Base-by-base conservation (phyloP, 2,888 invertebrate genomes). In the Celastrina argiolus region DNA sequence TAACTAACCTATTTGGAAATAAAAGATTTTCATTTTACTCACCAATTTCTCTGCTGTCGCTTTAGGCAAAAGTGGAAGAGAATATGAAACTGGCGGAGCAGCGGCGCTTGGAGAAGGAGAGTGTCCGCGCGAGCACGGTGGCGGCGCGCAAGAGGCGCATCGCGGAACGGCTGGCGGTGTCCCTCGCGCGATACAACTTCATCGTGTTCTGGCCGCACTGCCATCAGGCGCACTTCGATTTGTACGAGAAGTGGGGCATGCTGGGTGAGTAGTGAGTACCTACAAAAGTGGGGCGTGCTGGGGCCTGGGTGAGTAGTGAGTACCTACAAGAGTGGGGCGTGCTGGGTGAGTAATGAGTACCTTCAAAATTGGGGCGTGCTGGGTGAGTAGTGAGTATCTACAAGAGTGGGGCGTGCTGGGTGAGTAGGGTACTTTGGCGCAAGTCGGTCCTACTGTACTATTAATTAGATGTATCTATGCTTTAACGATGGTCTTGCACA, bases 201-300 rank as follows among this genome's bases (percentile, higher is more conserved):
- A 90, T 91, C 28, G 64, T 91, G 71, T 91, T 87, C 76, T 90
- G 87, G 87, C 91, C 91, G 0, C 85, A 86, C 58, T 83, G 84
- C 71, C 89, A 89, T 67, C 73, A 86, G 63, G 90, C 90, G 0
- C 90, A 90, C 67, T 83, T 80, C 70, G 90, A 89, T 64, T 69
- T 90, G 3, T 91, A 91, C 68, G 90, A 89, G 71, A 89, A 88
- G 63, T 89, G 88, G 90, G 89, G 90, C 69, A 67, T 71, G 36
- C 76, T 85, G 59, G 83, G 90, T 89, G 22, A 78, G 87, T 7
- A 42, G 18, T n/a, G n/a, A n/a, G n/a, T n/a, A n/a, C n/a, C n/a
- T n/a, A n/a, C n/a, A n/a, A n/a, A n/a, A n/a, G n/a, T n/a, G n/a
- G n/a, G n/a, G n/a, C n/a, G n/a, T n/a, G n/a, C n/a, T n/a, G n/a